A percentile compares a stretch with the other conserved stretches of the same genome.
These are phyloP conservation scores for Andrena flavipes DNA, from an alignment of 2,888 invertebrate species.

Conservation along the genomic window DNA sequence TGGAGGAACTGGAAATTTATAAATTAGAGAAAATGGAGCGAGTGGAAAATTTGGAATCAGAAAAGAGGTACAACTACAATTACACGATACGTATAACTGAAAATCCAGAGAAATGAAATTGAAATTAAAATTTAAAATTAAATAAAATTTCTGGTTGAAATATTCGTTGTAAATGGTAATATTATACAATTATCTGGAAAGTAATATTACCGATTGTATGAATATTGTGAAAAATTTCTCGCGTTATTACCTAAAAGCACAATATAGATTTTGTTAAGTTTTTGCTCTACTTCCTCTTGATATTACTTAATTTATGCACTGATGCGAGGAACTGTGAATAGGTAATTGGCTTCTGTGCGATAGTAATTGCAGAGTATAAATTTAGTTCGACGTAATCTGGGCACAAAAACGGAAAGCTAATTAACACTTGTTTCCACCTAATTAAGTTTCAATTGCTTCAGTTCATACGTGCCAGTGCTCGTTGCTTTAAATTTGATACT, in stretches of 20 bases:
- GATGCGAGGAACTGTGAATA: background rate
- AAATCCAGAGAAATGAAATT: too few species aligned
- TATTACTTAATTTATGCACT: constrained; percentile 1
- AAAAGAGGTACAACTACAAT: too few species aligned
- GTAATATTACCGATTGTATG: too few species aligned
- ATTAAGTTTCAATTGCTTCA: constrained; percentile 20
- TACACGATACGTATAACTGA: too few species aligned
- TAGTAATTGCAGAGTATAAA: constrained; percentile 16
- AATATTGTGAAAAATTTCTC: too few species aligned
- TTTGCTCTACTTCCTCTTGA: background rate
- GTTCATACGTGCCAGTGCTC: background rate
- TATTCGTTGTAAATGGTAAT: too few species aligned
- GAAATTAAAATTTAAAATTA: too few species aligned
- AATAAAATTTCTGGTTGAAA: too few species aligned
- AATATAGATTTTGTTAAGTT: background rate
- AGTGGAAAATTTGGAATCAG: too few species aligned
- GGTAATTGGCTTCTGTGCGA: constrained; percentile 8
- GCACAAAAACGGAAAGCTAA: constrained; percentile 7
- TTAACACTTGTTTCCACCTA: constrained; percentile 30
- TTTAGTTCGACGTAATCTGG: constrained; percentile 5
- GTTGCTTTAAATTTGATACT: background rate
- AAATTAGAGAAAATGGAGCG: background rate
- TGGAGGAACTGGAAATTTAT: background rate
- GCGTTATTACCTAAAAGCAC: too few species aligned
- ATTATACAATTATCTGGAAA: too few species aligned